These are phyloP conservation scores for Dryocosmus kuriphilus DNA, from an alignment of 2,888 invertebrate species.

Conservation along the genomic window DNA sequence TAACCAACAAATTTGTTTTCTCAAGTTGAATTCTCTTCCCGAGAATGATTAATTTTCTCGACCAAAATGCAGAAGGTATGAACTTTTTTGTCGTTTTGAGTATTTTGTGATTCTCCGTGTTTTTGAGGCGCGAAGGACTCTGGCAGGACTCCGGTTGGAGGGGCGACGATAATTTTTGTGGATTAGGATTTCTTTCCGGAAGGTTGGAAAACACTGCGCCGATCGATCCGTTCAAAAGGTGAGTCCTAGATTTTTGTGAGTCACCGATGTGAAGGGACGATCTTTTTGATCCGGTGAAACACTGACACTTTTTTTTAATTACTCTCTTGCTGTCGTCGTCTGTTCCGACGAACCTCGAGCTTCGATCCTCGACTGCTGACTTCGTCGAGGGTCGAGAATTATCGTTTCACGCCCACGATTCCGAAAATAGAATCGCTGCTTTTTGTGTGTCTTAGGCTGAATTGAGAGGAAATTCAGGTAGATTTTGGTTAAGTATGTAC, in stretches of 20 bases:
- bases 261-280: not conserved
- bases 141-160: not conserved
- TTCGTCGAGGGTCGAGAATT: conserved; percentile 18
- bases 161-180: not conserved
- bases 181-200: not conserved
- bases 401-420: conserved; percentile 14
- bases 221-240: conserved; percentile 4
- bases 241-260: not conserved
- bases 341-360: not conserved
- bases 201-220: not conserved
- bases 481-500: not conserved
- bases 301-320: not conserved
- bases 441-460: not conserved
- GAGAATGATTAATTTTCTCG: not conserved
- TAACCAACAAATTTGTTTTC: not conserved
- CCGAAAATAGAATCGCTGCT: not conserved
- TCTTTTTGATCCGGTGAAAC: conserved; percentile 9
- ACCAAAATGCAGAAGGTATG: not conserved
- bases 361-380: not conserved
- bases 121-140: not conserved
- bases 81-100: not conserved
- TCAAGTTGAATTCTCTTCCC: not conserved
- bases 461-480: not conserved
- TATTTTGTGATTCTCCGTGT: not conserved
- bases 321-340: not conserved